A percentile compares a stretch with the other conserved stretches of the same genome.
These are phyloP conservation scores for Rhaphigaster nebulosa DNA, from an alignment of 2,888 invertebrate species.

Conservation along the genomic window DNA sequence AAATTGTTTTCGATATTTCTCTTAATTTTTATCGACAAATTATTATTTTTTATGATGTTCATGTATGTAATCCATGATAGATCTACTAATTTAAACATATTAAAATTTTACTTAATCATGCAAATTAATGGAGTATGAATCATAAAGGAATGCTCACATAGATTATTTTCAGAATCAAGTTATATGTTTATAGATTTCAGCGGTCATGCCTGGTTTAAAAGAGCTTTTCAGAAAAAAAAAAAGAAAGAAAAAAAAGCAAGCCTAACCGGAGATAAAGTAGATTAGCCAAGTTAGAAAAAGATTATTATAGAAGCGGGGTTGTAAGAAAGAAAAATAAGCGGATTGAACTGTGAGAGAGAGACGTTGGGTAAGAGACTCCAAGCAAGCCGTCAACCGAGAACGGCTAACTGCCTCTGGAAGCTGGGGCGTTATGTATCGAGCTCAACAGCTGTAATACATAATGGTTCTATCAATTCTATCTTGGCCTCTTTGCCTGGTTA, in stretches of 20 bases:
- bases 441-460: neutral
- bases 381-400: neutral
- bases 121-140: too few species aligned
- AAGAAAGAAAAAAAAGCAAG: neutral
- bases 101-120: too few species aligned
- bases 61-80: too few species aligned
- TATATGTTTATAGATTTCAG: neutral
- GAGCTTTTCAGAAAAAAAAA: neutral
- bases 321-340: slow-evolving; percentile 26
- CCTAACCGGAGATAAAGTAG: slow-evolving; percentile 33
- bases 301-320: neutral
- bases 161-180: neutral
- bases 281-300: slow-evolving; percentile 31
- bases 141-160: neutral
- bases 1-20: too few species aligned
- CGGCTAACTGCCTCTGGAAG: neutral
- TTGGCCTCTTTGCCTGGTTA: neutral
- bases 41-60: too few species aligned
- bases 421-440: neutral
- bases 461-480: neutral
- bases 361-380: neutral
- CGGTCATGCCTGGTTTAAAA: neutral
- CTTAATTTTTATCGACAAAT: too few species aligned
- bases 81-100: too few species aligned
- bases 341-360: neutral